Evolutionary conservation across 1,140 invertebrate species (phyloP).

Genomic region (Tetramorium simillimum): DNA sequence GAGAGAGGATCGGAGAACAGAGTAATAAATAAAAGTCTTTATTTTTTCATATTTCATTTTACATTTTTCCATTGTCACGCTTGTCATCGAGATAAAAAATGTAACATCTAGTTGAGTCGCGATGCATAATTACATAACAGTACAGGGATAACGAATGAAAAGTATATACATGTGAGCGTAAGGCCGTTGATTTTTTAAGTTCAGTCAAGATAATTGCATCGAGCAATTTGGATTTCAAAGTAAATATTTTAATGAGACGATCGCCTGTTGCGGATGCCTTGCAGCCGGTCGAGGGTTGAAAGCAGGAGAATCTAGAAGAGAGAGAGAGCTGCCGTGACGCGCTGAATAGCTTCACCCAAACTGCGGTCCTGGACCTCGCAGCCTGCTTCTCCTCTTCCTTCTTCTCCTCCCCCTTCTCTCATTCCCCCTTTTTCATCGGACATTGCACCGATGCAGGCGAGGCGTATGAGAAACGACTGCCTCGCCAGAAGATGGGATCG

Average conservation of each 20-base stretch:
- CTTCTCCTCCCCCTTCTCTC: background rate
- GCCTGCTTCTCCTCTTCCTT: conserved; percentile 8
- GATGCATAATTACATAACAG: background rate
- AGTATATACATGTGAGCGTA: background rate
- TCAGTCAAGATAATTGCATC: background rate
- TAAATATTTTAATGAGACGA: background rate
- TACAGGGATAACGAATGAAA: background rate
- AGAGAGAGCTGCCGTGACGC: background rate
- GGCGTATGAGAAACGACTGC: conserved; percentile 47
- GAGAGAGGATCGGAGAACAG: background rate
- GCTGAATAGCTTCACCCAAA: conserved; percentile 44
- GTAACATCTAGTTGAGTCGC: background rate
- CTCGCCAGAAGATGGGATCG: conserved; percentile 36
- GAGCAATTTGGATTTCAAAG: background rate
- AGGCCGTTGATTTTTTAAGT: background rate
- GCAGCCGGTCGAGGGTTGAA: background rate
- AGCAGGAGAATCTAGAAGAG: conserved; percentile 11
- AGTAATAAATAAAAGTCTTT: background rate
- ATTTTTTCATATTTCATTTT: background rate
- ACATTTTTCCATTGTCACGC: background rate
- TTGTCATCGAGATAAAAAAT: background rate
- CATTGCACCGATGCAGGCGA: conserved; percentile 58
- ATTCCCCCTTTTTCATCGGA: conserved; percentile 45
- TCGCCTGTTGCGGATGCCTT: background rate
- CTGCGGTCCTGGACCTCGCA: conserved; percentile 52